A percentile compares a stretch with the other conserved stretches of the same genome.
phyloP scores from a whole-genome alignment of 1,140 invertebrate species.

The Bombus polaris region DNA sequence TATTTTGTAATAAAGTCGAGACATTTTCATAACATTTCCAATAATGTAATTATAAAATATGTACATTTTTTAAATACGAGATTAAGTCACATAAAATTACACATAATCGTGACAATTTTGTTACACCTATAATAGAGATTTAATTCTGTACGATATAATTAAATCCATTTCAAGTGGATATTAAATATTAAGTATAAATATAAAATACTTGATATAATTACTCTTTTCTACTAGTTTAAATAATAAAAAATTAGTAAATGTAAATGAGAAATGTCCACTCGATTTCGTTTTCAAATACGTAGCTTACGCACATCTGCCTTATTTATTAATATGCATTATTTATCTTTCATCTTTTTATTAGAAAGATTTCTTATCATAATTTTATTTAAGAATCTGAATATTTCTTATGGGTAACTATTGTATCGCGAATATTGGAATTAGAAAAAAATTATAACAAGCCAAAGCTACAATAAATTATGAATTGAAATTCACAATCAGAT shows the following conservation, averaged over 20 bases:
- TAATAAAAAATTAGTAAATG: not conserved
- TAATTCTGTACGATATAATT: not conserved
- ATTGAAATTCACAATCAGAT: not conserved
- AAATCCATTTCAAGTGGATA: not conserved
- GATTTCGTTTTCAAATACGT: not conserved
- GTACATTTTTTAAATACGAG: not conserved
- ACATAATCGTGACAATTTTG: not conserved
- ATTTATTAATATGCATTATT: not conserved
- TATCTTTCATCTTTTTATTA: not conserved
- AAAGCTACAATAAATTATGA: not conserved
- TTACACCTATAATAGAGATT: not conserved
- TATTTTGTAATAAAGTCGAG: not conserved
- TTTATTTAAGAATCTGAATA: not conserved
- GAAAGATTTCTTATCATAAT: constrained; percentile 13
- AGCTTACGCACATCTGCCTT: not conserved
- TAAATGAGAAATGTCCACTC: constrained; percentile 4
- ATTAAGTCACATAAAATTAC: not conserved
- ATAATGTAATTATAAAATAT: not conserved
- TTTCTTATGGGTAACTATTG: not conserved
- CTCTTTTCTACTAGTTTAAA: not conserved
- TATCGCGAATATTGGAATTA: not conserved
- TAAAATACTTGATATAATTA: not conserved
- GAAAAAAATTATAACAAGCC: not conserved
- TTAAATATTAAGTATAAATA: not conserved
- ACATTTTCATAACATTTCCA: not conserved